Evolutionary conservation across 2,797 vertebrate genomes (phyloP).

Genomic region (Discoglossus pictus): DNA sequence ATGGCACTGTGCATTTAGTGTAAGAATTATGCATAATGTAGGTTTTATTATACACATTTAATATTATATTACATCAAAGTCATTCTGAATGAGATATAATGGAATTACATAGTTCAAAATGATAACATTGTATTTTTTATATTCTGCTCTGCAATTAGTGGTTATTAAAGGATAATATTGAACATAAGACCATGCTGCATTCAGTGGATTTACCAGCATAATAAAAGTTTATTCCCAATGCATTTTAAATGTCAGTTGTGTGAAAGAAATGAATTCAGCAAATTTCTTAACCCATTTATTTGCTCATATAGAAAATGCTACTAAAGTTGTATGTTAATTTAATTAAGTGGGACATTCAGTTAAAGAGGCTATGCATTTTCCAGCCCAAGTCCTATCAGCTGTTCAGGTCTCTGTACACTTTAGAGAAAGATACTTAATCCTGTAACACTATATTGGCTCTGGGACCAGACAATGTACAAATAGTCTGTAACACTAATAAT

Average conservation of each 20-base stretch:
- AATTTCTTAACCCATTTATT: conserved; percentile 36
- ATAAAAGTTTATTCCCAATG: conserved; percentile 34
- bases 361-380: conserved; percentile 13
- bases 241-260: conserved; percentile 36
- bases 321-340: conserved; percentile 42
- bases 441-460: conserved; percentile 61
- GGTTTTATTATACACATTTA: conserved; percentile 41
- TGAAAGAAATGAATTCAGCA: conserved; percentile 35
- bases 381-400: conserved; percentile 30
- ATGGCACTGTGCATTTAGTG: conserved; percentile 21
- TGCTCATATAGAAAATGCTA: conserved; percentile 23
- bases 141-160: conserved; percentile 41
- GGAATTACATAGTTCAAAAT: conserved; percentile 44
- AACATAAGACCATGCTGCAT: conserved; percentile 12
- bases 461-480: conserved; percentile 50
- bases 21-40: conserved; percentile 33
- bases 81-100: conserved; percentile 41
- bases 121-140: conserved; percentile 45
- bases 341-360: conserved; percentile 27
- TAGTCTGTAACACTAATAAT: conserved; percentile 53
- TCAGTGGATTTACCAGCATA: conserved; percentile 30
- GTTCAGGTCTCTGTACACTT: conserved; percentile 33
- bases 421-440: conserved; percentile 60
- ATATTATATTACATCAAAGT: conserved; percentile 40
- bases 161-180: conserved; percentile 42